These are phyloP conservation scores for Alectoris magna DNA, from an alignment of 2,797 vertebrate genomes.

Conservation along the genomic window DNA sequence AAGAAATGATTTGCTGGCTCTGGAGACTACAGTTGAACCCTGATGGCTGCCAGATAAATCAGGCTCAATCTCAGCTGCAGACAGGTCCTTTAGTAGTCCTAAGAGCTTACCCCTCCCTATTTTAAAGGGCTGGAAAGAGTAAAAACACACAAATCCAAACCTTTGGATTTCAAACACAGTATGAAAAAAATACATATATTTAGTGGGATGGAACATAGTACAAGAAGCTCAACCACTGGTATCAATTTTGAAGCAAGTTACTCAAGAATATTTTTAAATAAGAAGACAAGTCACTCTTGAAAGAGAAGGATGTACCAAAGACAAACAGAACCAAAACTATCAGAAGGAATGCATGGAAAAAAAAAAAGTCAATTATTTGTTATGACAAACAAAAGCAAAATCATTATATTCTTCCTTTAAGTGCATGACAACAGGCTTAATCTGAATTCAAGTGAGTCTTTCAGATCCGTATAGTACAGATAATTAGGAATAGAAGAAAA, in stretches of 20 bases:
- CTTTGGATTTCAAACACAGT: background rate
- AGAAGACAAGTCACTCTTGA: background rate
- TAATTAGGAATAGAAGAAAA: background rate
- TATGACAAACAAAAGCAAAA: background rate
- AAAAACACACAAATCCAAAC: slow-evolving; percentile 34
- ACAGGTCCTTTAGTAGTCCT: slow-evolving; percentile 45
- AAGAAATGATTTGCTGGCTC: slow-evolving; percentile 39
- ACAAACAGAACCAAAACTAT: background rate
- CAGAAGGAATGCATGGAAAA: background rate
- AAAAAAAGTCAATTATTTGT: background rate
- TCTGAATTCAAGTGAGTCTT: background rate
- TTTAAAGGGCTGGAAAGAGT: slow-evolving; percentile 47
- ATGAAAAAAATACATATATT: background rate
- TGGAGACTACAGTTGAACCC: slow-evolving; percentile 5
- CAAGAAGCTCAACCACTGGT: background rate
- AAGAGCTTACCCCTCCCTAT: slow-evolving; percentile 31
- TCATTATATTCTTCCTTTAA: background rate
- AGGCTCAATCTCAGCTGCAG: slow-evolving; percentile 49
- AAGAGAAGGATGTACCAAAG: background rate
- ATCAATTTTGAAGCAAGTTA: slow-evolving; percentile 5
- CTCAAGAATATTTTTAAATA: background rate
- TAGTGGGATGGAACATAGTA: background rate
- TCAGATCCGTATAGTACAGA: background rate
- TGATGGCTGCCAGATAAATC: slow-evolving; percentile 57
- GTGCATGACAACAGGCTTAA: background rate